A percentile compares a stretch with the other conserved stretches of the same genome.
phyloP scores from a whole-genome alignment of 2,797 vertebrate species.

The Antrozous pallidus region DNA sequence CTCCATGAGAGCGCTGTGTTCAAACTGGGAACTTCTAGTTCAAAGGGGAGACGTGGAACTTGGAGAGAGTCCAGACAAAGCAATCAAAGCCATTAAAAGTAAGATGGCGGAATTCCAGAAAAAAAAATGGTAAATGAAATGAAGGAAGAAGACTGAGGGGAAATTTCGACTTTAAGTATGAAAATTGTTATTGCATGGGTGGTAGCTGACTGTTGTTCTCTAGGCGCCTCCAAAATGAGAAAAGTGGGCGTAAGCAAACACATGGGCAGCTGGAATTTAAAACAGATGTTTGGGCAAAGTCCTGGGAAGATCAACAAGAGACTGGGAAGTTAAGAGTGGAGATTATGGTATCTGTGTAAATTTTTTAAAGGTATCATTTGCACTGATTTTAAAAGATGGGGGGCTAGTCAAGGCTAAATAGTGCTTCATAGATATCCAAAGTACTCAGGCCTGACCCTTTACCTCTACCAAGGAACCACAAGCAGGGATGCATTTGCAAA shows the following conservation, averaged over 20 bases:
- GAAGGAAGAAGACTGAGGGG: conserved; percentile 5
- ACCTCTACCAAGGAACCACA: not conserved
- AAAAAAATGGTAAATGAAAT: conserved; percentile 26
- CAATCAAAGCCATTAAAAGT: conserved; percentile 22
- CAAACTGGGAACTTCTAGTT: conserved; percentile 32
- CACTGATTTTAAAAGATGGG: not conserved
- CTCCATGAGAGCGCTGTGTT: conserved; percentile 51
- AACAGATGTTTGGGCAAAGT: not conserved
- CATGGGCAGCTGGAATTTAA: conserved; percentile 16
- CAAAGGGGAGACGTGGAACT: conserved; percentile 14
- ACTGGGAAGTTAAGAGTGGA: not conserved
- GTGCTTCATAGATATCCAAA: not conserved
- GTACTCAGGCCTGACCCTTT: not conserved
- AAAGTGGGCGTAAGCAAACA: not conserved
- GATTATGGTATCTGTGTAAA: not conserved
- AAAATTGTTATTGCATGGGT: not conserved
- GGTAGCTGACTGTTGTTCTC: not conserved
- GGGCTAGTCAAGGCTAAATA: not conserved
- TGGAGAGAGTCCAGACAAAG: conserved; percentile 40
- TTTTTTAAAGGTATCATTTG: not conserved
- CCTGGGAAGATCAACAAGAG: not conserved
- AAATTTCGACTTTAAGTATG: conserved; percentile 22
- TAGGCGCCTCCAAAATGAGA: not conserved
- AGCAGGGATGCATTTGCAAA: not conserved
- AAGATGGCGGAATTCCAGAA: not conserved